Evolutionary conservation across 2,888 invertebrate genomes (phyloP).

Genomic region (Drosophila buzzatii): DNA sequence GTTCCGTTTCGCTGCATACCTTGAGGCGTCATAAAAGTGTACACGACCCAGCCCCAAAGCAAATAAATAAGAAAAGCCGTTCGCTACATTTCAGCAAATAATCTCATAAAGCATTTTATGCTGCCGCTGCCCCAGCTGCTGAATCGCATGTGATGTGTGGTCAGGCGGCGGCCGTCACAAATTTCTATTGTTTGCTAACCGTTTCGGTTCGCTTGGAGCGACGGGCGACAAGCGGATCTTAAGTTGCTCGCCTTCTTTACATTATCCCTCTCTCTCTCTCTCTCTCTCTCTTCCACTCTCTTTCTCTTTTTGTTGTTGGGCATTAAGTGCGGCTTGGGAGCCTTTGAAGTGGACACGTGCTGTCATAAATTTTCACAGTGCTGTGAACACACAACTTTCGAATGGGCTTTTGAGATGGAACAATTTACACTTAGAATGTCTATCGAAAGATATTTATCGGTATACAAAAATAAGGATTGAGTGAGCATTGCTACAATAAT

Average conservation of each 20-base stretch:
- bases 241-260: conserved; percentile 10
- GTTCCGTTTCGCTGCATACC: conserved; percentile 55
- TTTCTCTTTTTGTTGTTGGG: conserved; percentile 16
- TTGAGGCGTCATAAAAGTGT: conserved; percentile 67
- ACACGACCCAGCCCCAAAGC: conserved; percentile 50
- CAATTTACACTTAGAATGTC: conserved; percentile 26
- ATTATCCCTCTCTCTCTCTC: background rate
- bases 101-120: conserved; percentile 80
- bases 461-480: background rate
- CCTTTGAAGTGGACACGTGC: conserved; percentile 71
- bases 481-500: background rate
- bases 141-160: conserved; percentile 72
- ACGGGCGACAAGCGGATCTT: conserved; percentile 16
- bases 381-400: conserved; percentile 28
- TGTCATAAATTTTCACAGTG: conserved; percentile 68
- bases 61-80: conserved; percentile 74
- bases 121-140: conserved; percentile 66
- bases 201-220: conserved; percentile 61
- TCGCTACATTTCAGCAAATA: conserved; percentile 80
- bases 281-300: background rate
- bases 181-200: conserved; percentile 77
- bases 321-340: conserved; percentile 68
- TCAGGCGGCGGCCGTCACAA: conserved; percentile 17
- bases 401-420: conserved; percentile 18
- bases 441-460: conserved; percentile 24